A percentile compares a stretch with the other conserved stretches of the same genome.
phyloP scores from a whole-genome alignment of 2,113 vertebrate genomes.

The Eurypyga helias region DNA sequence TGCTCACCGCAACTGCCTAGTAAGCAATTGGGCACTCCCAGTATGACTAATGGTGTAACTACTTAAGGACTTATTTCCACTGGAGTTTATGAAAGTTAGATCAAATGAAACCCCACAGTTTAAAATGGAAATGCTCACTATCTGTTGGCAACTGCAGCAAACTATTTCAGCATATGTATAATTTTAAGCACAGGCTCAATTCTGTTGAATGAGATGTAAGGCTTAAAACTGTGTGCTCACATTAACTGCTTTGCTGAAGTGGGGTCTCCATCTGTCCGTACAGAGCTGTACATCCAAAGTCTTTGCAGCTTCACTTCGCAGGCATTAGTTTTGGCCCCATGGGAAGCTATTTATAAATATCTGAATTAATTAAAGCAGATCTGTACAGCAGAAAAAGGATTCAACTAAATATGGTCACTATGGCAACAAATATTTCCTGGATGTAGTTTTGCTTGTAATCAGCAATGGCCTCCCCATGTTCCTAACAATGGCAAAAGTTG shows the following conservation, averaged over 20 bases:
- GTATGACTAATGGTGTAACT: conserved; percentile 15
- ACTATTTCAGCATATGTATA: not conserved
- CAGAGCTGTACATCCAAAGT: not conserved
- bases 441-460: conserved; percentile 28
- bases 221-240: not conserved
- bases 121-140: not conserved
- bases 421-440: conserved; percentile 72
- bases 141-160: not conserved
- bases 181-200: not conserved
- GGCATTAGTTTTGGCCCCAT: conserved; percentile 36
- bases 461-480: not conserved
- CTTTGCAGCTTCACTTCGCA: conserved; percentile 19
- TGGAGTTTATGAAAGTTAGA: not conserved
- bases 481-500: not conserved
- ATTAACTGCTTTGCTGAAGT: not conserved
- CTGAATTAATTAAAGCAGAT: conserved; percentile 70
- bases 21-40: not conserved
- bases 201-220: not conserved
- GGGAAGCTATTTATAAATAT: conserved; percentile 74
- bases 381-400: conserved; percentile 38
- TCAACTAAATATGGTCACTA: conserved; percentile 61
- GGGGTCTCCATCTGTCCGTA: not conserved
- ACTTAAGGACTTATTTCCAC: not conserved
- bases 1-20: not conserved
- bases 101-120: not conserved